A percentile compares a stretch with the other conserved stretches of the same genome.
Evolutionary conservation across 2,888 invertebrate species (phyloP).

Genomic region (Lymantria monacha): DNA sequence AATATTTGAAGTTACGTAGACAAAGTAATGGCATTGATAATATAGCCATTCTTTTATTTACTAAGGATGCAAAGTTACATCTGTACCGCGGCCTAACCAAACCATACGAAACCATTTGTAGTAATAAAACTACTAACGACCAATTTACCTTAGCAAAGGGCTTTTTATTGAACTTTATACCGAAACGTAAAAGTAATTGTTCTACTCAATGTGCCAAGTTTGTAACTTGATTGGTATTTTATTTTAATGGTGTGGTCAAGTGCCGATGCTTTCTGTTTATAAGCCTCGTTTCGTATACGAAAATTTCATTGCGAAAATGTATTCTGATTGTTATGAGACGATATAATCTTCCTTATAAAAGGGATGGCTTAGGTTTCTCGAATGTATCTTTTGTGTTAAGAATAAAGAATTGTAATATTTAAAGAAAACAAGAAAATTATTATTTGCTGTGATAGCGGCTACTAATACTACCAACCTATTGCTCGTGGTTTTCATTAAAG

Average conservation of each 20-base stretch:
- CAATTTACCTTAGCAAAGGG: slow-evolving; percentile 22
- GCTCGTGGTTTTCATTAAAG: too few relatives aligned
- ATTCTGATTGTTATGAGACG: background rate
- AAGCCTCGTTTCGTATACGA: background rate
- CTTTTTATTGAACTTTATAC: slow-evolving; percentile 28
- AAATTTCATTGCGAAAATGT: background rate
- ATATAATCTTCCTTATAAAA: background rate
- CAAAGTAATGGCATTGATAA: too few relatives aligned
- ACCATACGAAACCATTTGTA: slow-evolving; percentile 7
- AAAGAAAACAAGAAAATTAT: too few relatives aligned
- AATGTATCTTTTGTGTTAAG: too few relatives aligned
- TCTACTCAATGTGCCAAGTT: slow-evolving; percentile 8
- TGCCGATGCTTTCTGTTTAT: slow-evolving; percentile 6
- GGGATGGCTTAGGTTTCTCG: background rate
- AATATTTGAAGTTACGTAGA: too few relatives aligned
- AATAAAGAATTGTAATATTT: too few relatives aligned
- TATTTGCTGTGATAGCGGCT: too few relatives aligned
- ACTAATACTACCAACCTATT: too few relatives aligned
- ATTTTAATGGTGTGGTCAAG: slow-evolving; percentile 8
- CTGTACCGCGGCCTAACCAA: slow-evolving; percentile 17
- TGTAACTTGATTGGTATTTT: slow-evolving; percentile 13
- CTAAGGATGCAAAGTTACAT: background rate
- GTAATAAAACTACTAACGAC: slow-evolving; percentile 26
- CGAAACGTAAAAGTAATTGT: slow-evolving; percentile 21
- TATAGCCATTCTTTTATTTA: too few relatives aligned